These are phyloP conservation scores for Sceliomorpha sp. DNA, from an alignment of 2,888 invertebrate genomes.

Conservation along the genomic window DNA sequence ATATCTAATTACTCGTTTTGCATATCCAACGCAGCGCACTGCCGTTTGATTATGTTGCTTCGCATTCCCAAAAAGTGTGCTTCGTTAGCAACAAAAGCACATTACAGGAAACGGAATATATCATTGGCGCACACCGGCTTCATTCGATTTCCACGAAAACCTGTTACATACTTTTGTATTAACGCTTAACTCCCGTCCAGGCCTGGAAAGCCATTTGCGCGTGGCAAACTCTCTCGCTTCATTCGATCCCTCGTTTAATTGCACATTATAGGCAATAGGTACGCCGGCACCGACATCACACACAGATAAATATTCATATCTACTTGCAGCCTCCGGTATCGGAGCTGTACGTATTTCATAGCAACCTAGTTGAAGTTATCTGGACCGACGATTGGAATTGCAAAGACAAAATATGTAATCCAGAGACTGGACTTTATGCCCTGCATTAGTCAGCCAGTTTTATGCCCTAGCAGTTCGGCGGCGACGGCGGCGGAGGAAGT, in stretches of 20 bases:
- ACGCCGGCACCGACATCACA: slow-evolving; percentile 57
- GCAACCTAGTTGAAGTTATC: slow-evolving; percentile 30
- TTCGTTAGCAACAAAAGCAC: slow-evolving; percentile 19
- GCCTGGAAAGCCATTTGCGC: slow-evolving; percentile 48
- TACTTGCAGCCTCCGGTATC: slow-evolving; percentile 55
- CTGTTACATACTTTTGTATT: slow-evolving; percentile 78
- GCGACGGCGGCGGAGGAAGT: too few relatives aligned
- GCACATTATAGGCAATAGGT: slow-evolving; percentile 72
- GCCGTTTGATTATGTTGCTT: too few relatives aligned
- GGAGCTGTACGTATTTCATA: slow-evolving; percentile 26
- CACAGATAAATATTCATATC: slow-evolving; percentile 74
- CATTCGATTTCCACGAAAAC: slow-evolving; percentile 72
- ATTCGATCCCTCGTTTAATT: slow-evolving; percentile 69
- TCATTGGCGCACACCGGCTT: slow-evolving; percentile 63
- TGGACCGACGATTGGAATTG: slow-evolving; percentile 26
- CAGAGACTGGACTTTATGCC: too few relatives aligned
- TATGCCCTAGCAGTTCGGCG: too few relatives aligned
- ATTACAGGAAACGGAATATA: slow-evolving; percentile 49
- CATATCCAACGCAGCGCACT: too few relatives aligned
- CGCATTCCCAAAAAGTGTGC: slow-evolving; percentile 1
- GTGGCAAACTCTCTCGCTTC: slow-evolving; percentile 44
- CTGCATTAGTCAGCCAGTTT: too few relatives aligned
- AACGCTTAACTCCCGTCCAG: slow-evolving; percentile 56
- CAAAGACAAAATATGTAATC: slow-evolving; percentile 6
- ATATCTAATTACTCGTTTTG: too few relatives aligned